These are phyloP conservation scores for Halichoerus grypus DNA, from an alignment of 2,113 vertebrate genomes.

Conservation along the genomic window DNA sequence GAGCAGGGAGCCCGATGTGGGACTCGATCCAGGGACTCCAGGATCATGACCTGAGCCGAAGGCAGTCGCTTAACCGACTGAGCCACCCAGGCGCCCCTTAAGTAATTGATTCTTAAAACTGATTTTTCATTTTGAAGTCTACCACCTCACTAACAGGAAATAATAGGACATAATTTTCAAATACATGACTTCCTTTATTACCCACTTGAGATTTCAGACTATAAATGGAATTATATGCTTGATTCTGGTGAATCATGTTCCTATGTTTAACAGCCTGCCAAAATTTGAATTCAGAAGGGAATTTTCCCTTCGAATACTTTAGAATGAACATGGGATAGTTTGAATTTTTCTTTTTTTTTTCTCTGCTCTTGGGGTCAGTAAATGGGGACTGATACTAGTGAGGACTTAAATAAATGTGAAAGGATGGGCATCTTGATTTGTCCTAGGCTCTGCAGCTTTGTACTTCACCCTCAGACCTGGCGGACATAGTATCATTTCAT, in stretches of 20 bases:
- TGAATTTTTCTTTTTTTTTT: not conserved
- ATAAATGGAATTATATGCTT: constrained; percentile 44
- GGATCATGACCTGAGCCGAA: too few species aligned
- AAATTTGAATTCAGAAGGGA: constrained; percentile 64
- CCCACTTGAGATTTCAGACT: constrained; percentile 21
- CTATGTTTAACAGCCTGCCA: not conserved
- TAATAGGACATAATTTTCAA: not conserved
- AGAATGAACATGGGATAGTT: not conserved
- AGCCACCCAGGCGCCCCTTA: not conserved
- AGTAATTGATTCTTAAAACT: constrained; percentile 39
- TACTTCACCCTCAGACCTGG: not conserved
- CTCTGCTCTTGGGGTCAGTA: not conserved
- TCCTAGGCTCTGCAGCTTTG: not conserved
- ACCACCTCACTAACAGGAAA: constrained; percentile 20
- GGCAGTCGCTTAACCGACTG: too few species aligned
- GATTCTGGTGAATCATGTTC: constrained; percentile 56
- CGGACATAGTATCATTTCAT: not conserved
- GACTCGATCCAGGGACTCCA: too few species aligned
- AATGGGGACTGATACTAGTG: not conserved
- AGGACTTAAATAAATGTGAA: not conserved
- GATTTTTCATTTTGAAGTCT: constrained; percentile 59
- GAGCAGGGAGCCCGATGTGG: too few species aligned
- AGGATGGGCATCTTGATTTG: not conserved
- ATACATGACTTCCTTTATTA: constrained; percentile 60
- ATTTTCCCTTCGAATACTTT: constrained; percentile 11